phyloP scores from a whole-genome alignment of 2,113 vertebrate genomes.

The Reinhardtius hippoglossoides region DNA sequence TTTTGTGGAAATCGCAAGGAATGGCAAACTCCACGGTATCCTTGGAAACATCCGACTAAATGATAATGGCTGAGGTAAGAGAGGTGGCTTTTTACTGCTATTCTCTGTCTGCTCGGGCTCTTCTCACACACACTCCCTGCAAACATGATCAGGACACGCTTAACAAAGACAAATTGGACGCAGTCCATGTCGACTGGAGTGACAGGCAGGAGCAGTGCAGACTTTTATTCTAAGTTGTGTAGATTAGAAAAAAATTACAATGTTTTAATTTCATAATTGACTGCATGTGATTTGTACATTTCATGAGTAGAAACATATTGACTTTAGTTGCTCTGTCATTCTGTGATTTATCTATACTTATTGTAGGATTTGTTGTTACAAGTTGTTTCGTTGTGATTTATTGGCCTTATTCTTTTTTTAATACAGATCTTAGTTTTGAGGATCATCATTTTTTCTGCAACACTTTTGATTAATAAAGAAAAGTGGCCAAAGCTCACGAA shows the following conservation, averaged over 20 bases:
- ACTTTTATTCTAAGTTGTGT: not conserved
- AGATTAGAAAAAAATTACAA: not conserved
- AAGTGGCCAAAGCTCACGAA: not conserved
- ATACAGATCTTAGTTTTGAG: no score
- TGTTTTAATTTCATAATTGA: not conserved
- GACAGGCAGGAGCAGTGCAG: slow-evolving; percentile 9
- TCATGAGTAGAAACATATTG: not conserved
- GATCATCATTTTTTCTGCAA: not conserved
- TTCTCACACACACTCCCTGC: slow-evolving; percentile 8
- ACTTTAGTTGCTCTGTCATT: no score
- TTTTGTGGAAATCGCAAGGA: slow-evolving; percentile 87
- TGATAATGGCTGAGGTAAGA: slow-evolving; percentile 97
- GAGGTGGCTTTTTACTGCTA: slow-evolving; percentile 57
- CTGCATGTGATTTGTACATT: not conserved
- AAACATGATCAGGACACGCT: slow-evolving; percentile 2
- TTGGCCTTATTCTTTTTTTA: no score
- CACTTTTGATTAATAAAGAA: not conserved
- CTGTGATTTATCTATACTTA: not conserved
- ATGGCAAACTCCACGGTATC: slow-evolving; percentile 88
- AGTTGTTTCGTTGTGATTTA: no score
- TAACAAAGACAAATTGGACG: slow-evolving; percentile 38
- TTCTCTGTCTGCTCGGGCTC: slow-evolving; percentile 11
- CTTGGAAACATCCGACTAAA: slow-evolving; percentile 84
- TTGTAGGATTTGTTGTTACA: not conserved
- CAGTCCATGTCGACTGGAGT: slow-evolving; percentile 12